Base-by-base conservation (phyloP, 1,140 invertebrate genomes). In the Megalopta genalis region DNA sequence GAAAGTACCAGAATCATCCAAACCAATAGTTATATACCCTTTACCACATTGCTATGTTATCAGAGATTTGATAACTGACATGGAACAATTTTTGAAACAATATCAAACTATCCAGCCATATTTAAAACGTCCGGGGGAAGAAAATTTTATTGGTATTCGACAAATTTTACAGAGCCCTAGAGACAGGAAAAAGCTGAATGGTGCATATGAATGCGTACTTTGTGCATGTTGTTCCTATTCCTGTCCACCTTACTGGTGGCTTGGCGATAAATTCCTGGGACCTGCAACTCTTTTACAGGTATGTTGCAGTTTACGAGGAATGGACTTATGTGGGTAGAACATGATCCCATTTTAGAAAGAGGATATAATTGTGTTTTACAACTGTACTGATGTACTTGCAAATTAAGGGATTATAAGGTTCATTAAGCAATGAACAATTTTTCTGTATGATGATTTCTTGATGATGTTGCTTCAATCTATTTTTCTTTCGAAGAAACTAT, bases 11-110 rank as follows among this genome's bases (percentile, higher is more conserved):
- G 59, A 91, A 79, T 70, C 84, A n/a, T 52, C 82, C 27, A 96
- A 96, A 88, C 90, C 94, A 1, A 92, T 95, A 14, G 96, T 96
- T 64, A 95, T 99, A 62, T 97, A 98, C 90, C 98, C 98, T 16
- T 92, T 99, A 54, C 98, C 98, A 12, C 98, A 99, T 88, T 96
- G 98, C 95, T 98, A 98, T 89, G 97, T 98, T 2, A 95, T 98
- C 23, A 97, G 97, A 91, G 98, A 99, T 93, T 92, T 99, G 57
- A 96, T 98, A 21, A 96, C 97, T 46, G 97, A 98, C 90, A 96
- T 98, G 96, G 96, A 93, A 49, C 95, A 97, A 84, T 99, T 98
- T 92, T 97, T 97, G 87, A 93, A 95, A 49, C 97, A 98, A 86
- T 98, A 98, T 91, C 94, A 95, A 68, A 95, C 95, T 14, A 98